These are phyloP conservation scores for Cherax quadricarinatus DNA, from an alignment of 1,140 invertebrate genomes.

Conservation along the genomic window DNA sequence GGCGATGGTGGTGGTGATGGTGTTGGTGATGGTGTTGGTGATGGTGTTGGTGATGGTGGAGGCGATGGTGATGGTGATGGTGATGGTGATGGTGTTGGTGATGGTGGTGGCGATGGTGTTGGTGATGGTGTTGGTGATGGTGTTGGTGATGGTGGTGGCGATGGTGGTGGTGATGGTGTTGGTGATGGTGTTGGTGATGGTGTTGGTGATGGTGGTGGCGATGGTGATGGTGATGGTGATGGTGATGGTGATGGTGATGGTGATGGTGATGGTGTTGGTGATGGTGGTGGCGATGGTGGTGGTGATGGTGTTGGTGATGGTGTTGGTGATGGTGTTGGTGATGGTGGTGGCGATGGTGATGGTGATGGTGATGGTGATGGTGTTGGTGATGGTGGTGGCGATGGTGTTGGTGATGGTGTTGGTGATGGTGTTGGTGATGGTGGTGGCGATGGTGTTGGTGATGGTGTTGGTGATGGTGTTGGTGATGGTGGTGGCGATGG, in stretches of 20 bases:
- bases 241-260: background rate
- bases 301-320: too few species aligned
- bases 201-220: background rate
- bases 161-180: background rate
- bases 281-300: background rate
- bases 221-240: background rate
- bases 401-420: background rate
- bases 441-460: background rate
- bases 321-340: background rate
- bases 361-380: background rate
- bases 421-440: background rate
- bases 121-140: background rate
- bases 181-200: background rate
- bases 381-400: background rate
- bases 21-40: background rate
- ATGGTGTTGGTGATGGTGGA: background rate
- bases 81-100: background rate
- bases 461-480: background rate
- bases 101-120: background rate
- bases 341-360: background rate
- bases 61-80: background rate
- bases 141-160: background rate
- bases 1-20: background rate
- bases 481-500: background rate
- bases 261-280: background rate